A percentile compares a stretch with the other conserved stretches of the same genome.
Conservation (phyloP, 2,113 vertebrate genomes). For the Eira barbara region DNA sequence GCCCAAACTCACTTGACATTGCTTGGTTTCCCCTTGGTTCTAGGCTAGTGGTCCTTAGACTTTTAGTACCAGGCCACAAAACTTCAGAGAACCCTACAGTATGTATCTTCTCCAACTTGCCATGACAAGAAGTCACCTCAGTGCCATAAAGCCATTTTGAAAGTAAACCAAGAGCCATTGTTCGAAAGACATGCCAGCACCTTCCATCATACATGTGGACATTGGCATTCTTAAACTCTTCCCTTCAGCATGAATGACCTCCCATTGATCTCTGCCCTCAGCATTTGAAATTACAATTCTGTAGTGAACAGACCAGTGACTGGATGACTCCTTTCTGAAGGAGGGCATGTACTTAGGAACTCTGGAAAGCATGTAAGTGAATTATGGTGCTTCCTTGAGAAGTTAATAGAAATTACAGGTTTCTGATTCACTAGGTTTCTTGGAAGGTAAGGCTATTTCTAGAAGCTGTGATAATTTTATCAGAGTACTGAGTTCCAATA, state of each 20-base stretch:
- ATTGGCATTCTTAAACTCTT: background rate
- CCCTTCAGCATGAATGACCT: background rate
- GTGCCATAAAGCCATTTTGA: background rate
- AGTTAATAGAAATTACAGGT: background rate
- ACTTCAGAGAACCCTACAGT: background rate
- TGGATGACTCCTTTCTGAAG: background rate
- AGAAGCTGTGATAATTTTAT: background rate
- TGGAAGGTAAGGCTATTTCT: background rate
- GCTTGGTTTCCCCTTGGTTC: background rate
- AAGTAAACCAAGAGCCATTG: background rate
- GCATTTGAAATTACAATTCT: background rate
- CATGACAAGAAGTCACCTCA: background rate
- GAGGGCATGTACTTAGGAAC: background rate
- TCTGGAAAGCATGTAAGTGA: background rate
- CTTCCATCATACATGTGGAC: background rate
- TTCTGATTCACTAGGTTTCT: background rate
- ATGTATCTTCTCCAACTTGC: background rate
- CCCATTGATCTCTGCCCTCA: background rate
- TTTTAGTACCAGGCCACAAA: background rate
- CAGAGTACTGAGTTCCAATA: background rate
- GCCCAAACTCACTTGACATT: background rate
- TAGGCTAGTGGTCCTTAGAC: background rate
- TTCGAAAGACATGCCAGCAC: background rate
- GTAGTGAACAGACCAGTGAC: background rate
- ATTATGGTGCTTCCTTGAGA: background rate